Base-by-base conservation (phyloP, 1,140 invertebrate species). In the Cydia pomonella region DNA sequence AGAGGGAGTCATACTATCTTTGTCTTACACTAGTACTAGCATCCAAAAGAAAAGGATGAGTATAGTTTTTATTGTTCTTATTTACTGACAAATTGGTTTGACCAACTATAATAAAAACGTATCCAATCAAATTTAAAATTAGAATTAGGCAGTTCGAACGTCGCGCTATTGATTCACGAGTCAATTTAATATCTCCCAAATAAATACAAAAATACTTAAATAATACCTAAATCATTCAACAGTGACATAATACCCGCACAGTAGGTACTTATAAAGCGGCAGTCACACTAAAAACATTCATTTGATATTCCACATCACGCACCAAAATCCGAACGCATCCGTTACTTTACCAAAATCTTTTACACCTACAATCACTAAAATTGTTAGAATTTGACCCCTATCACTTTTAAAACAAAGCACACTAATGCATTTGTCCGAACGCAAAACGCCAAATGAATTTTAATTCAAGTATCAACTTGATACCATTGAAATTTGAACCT, bases 281-380 rank as follows among this genome's bases (percentile, higher is more conserved):
- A 16, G 16, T 66, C 63, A 66, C 62, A 29, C n/a, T 38, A 21
- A 69, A 69, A 66, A 69, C 27, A 69, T 29, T 29, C 27, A 66
- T 69, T 69, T 33, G 64, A 69, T 69, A 69, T 69, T 59, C 41
- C 64, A 69, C 29, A 69, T 69, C 64, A 69, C 64, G 64, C 29
- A 38, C 63, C 64, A 69, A 33, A 69, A 69, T 69, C 64, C 25
- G 64, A 69, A 69, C 64, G 64, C 64, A 69, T 69, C 64, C 64
- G 64, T 69, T 69, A 38, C 64, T 18, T 38, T 38, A 69, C 64
- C 64, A 69, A 0, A 13, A 69, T 16, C 27, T 18, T 18, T 38
- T 69, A 38, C 64, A 69, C 27, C 9, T 16, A 38, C 16, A 2
- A 33, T 38, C 12, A 3, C 5, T 33, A 33, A 33, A 38, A 16